phyloP scores from a whole-genome alignment of 1,140 invertebrate genomes.

The Stegodyphus mimosarum region DNA sequence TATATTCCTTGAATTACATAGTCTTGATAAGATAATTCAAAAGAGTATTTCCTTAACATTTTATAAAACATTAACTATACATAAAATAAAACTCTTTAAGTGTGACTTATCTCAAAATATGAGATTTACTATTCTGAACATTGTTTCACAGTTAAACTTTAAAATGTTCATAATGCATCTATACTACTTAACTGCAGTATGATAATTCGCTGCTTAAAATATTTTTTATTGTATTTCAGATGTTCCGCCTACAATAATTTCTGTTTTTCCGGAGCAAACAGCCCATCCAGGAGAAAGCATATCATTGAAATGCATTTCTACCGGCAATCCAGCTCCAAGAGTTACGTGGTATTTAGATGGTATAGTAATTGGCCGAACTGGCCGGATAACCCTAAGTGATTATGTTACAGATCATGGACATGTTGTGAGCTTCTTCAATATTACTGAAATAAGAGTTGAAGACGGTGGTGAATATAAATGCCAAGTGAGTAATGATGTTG shows the following conservation, averaged over 20 bases:
- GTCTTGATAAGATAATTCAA: too few relatives aligned
- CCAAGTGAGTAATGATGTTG: constrained; percentile 67
- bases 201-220: too few relatives aligned
- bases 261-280: constrained; percentile 76
- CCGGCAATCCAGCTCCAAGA: constrained; percentile 92
- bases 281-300: constrained; percentile 79
- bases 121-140: too few relatives aligned
- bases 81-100: too few relatives aligned
- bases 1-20: too few relatives aligned
- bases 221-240: constrained; percentile 48
- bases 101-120: too few relatives aligned
- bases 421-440: constrained; percentile 69
- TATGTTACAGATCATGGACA: constrained; percentile 65
- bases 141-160: too few relatives aligned
- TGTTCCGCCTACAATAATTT: constrained; percentile 63
- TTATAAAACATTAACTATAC: too few relatives aligned
- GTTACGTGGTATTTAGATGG: constrained; percentile 95
- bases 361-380: constrained; percentile 44
- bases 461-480: constrained; percentile 70
- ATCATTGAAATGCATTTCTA: constrained; percentile 75
- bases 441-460: constrained; percentile 66
- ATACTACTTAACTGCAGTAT: too few relatives aligned
- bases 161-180: too few relatives aligned
- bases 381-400: constrained; percentile 76
- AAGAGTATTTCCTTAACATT: too few relatives aligned